Evolutionary conservation across 1,140 invertebrate genomes (phyloP), one percentile per base, ranked within the genome.

Genomic region (Drosophila equinoxialis): DNA sequence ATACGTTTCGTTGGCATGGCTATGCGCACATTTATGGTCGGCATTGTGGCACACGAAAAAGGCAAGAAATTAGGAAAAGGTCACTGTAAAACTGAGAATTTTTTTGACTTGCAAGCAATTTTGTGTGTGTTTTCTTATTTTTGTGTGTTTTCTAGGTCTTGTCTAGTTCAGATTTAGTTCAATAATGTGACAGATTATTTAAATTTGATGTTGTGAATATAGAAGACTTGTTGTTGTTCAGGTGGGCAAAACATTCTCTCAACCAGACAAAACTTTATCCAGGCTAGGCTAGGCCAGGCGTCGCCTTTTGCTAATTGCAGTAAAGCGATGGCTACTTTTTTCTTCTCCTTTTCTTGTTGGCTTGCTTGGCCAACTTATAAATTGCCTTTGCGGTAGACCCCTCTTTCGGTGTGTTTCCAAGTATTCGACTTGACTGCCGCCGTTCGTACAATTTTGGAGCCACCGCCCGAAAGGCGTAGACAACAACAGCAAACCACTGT

Each of bases 1-100:
- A 92, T 92, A 74, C 81, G 84, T 68, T 91, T 93, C 11, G 85
- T 74, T 17, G 84, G 85, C 45, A 90, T 58, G 6, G 42, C 60
- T 6, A 77, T 54, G 10, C 61, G 61, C 70, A 87, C 5, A 23
- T 63, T 77, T 33, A 78, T 3, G 17, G 63, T 79, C 30, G 76
- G 76, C 76, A 78, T 78, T 2, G 20, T 37, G n/a, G 23, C 14
- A 17, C n/a, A 39, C 10, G 48, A 39, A 63, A 63, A 39, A 62
- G 51, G 45, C 30, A 59, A 30, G 5, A 13, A 76, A 69, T 6
- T 30, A 48, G 2, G 0, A 23, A 11, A 23, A 8, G 17, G 45
- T 51, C 17, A 51, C 7, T 10, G 45, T 5, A 51, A 23, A 51
- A 51, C 45, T 23, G 1, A 51, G 1, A 51, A 51, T 51, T 51